phyloP scores from a whole-genome alignment of 1,140 invertebrate genomes.

The Diuraphis noxia region DNA sequence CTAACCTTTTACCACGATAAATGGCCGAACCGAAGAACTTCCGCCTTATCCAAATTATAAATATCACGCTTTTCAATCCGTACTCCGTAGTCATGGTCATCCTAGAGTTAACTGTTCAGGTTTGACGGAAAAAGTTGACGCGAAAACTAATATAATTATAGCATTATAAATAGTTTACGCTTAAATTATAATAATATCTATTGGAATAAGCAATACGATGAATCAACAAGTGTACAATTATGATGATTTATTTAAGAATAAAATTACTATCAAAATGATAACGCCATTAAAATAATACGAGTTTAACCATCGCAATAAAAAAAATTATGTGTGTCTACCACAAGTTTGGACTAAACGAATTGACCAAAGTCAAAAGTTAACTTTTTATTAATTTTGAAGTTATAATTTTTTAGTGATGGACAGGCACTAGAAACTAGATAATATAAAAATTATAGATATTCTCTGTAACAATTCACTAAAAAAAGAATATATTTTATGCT shows the following conservation, averaged over 20 bases:
- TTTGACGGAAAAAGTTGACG: neutral
- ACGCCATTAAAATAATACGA: neutral
- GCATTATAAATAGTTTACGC: neutral
- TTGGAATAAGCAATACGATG: neutral
- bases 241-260: neutral
- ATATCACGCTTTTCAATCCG: neutral
- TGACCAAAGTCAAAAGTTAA: neutral
- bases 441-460: neutral
- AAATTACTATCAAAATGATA: neutral
- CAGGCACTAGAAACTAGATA: neutral
- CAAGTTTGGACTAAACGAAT: neutral
- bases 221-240: neutral
- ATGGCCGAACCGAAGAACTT: neutral
- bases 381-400: neutral
- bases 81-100: neutral
- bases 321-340: neutral
- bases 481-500: neutral
- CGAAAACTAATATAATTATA: neutral
- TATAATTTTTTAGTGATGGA: neutral
- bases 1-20: neutral
- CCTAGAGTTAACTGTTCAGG: neutral
- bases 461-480: neutral
- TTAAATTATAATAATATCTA: neutral
- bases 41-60: neutral
- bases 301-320: neutral